Evolutionary conservation across 2,797 vertebrate species (phyloP).

Genomic region (Microctenopoma stevenorrisi): DNA sequence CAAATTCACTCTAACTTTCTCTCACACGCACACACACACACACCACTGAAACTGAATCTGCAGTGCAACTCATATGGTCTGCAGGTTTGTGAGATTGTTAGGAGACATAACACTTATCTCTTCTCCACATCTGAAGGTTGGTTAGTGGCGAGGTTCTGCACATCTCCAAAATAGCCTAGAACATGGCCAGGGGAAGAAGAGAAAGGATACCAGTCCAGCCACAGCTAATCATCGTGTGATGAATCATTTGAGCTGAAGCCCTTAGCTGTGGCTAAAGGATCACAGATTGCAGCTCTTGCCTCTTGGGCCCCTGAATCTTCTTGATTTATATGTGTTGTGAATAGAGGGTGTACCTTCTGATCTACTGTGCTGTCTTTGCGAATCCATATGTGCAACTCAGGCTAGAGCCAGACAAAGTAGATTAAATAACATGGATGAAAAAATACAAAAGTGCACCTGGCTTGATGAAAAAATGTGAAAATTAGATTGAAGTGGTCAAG

Average conservation of each 20-base stretch:
- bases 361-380: slow-evolving; percentile 15
- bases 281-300: slow-evolving; percentile 62
- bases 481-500: slow-evolving; percentile 27
- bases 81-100: slow-evolving; percentile 75
- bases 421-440: slow-evolving; percentile 11
- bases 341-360: slow-evolving; percentile 38
- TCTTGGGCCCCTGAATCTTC: slow-evolving; percentile 42
- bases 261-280: slow-evolving; percentile 72
- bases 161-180: slow-evolving; percentile 76
- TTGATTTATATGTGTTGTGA: slow-evolving; percentile 58
- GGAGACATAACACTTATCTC: slow-evolving; percentile 75
- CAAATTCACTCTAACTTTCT: neutral
- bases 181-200: slow-evolving; percentile 57
- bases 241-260: slow-evolving; percentile 77
- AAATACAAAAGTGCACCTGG: slow-evolving; percentile 6
- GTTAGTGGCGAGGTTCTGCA: slow-evolving; percentile 58
- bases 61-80: slow-evolving; percentile 71
- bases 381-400: slow-evolving; percentile 42
- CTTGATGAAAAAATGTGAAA: slow-evolving; percentile 7
- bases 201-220: slow-evolving; percentile 70
- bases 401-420: slow-evolving; percentile 3
- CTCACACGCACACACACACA: slow-evolving; percentile 11
- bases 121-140: slow-evolving; percentile 77
- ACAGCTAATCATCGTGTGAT: slow-evolving; percentile 79
- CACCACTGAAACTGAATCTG: slow-evolving; percentile 46